Evolutionary conservation across 2,888 invertebrate species (phyloP).

Genomic region (Tryphoninae sp.): DNA sequence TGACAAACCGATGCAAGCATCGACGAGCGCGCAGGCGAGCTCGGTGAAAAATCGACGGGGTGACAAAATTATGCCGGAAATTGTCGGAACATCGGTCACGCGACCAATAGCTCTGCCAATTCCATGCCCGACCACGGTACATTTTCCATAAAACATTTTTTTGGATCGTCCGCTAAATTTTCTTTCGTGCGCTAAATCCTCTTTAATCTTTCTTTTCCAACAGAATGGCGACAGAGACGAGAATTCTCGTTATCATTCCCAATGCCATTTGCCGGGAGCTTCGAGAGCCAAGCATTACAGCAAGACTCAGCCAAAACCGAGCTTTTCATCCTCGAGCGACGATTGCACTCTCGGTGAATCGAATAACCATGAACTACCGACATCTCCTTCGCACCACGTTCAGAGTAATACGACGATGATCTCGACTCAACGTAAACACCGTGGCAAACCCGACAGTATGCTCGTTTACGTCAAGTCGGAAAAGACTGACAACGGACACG

Average conservation of each 20-base stretch:
- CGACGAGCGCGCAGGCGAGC: conserved; percentile 32
- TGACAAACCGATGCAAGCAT: conserved; percentile 15
- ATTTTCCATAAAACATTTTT: background rate
- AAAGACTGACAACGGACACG: conserved; percentile 30
- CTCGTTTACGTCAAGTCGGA: conserved; percentile 61
- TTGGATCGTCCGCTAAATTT: background rate
- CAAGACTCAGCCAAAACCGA: conserved; percentile 34
- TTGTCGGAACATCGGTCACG: conserved; percentile 27
- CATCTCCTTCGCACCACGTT: conserved; percentile 14
- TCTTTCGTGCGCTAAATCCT: background rate
- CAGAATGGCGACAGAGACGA: conserved; percentile 31
- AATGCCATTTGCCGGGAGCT: conserved; percentile 21
- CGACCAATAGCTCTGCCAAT: conserved; percentile 21
- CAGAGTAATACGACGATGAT: background rate
- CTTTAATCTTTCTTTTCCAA: background rate
- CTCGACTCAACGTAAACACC: conserved; percentile 39
- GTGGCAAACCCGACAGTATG: conserved; percentile 62
- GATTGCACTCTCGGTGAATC: conserved; percentile 23
- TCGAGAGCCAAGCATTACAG: conserved; percentile 53
- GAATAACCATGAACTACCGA: conserved; percentile 1
- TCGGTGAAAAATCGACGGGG: conserved; percentile 35
- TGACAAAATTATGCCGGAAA: conserved; percentile 54
- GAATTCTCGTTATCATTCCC: conserved; percentile 28
- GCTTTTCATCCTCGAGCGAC: conserved; percentile 40
- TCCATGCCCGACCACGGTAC: conserved; percentile 7